Evolutionary conservation across 1,140 invertebrate genomes (phyloP).

Genomic region (Euwallacea similis): DNA sequence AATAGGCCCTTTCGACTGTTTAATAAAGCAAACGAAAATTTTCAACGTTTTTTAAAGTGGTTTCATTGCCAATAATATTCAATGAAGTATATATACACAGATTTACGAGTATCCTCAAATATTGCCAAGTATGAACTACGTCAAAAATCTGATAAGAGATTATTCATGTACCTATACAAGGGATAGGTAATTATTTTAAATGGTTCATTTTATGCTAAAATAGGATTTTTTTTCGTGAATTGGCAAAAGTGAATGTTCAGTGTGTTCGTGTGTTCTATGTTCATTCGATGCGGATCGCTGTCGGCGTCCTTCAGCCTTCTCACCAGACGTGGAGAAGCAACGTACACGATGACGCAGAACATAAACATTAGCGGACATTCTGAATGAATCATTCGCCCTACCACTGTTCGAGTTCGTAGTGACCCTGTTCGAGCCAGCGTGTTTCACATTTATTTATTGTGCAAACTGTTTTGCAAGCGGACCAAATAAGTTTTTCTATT

Average conservation of each 20-base stretch:
- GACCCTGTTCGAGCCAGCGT: slow-evolving; percentile 40
- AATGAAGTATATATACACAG: too few species aligned
- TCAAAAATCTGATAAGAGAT: too few species aligned
- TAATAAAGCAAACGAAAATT: too few species aligned
- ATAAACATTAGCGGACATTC: slow-evolving; percentile 44
- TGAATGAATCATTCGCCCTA: slow-evolving; percentile 43
- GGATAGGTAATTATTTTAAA: too few species aligned
- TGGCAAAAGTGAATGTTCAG: slow-evolving; percentile 1
- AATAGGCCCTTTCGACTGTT: too few species aligned
- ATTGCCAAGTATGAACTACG: too few species aligned
- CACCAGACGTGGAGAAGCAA: slow-evolving; percentile 24
- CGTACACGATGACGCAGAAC: slow-evolving; percentile 41
- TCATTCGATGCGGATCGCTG: slow-evolving; percentile 12
- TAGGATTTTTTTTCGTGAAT: background rate
- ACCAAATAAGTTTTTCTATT: slow-evolving; percentile 5
- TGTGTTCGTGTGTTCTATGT: background rate
- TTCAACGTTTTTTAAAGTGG: too few species aligned
- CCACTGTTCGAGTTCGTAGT: slow-evolving; percentile 30
- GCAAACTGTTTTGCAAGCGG: slow-evolving; percentile 23
- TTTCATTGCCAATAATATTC: too few species aligned
- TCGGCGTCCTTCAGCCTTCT: slow-evolving; percentile 36
- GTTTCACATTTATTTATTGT: slow-evolving; percentile 33
- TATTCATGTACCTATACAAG: too few species aligned
- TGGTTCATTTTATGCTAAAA: too few species aligned
- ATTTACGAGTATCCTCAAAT: too few species aligned